Percentiles rank a stretch among this genome's conserved stretches.
Evolutionary conservation across 2,888 invertebrate species (phyloP).

Genomic region (Nomada goodeniana): DNA sequence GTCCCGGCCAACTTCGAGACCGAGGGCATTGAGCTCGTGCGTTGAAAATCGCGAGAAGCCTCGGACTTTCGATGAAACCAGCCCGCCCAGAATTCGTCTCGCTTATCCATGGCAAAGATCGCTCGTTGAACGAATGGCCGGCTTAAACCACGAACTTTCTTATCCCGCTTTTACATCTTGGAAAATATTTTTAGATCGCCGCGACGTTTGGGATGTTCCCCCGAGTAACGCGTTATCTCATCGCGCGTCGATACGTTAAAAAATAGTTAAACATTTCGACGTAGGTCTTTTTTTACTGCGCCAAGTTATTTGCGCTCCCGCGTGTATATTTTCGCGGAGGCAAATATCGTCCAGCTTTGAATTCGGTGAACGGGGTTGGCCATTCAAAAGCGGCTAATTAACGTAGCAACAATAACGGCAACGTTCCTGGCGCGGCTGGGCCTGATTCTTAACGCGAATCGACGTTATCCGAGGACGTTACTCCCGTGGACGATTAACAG

Average conservation of each 20-base stretch:
- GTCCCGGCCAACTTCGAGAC: slow-evolving; percentile 36
- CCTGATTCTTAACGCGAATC: slow-evolving; percentile 33
- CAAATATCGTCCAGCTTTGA: slow-evolving; percentile 13
- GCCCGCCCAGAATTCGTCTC: slow-evolving; percentile 40
- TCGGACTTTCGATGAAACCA: slow-evolving; percentile 27
- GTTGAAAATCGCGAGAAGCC: slow-evolving; percentile 55
- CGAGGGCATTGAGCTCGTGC: slow-evolving; percentile 47
- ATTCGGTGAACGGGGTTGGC: neutral
- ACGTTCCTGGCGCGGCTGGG: slow-evolving; percentile 14
- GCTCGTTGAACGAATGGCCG: slow-evolving; percentile 31
- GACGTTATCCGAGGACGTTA: slow-evolving; percentile 42
- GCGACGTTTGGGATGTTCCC: neutral
- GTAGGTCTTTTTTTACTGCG: no score
- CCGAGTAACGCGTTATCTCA: neutral
- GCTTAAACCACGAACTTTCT: slow-evolving; percentile 8
- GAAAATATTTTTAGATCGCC: neutral
- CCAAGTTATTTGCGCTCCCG: neutral
- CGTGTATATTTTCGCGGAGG: slow-evolving; percentile 1
- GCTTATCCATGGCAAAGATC: slow-evolving; percentile 22
- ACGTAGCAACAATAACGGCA: slow-evolving; percentile 15
- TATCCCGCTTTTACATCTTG: neutral
- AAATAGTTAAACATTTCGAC: no score
- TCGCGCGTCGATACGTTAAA: neutral
- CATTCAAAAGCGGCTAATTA: slow-evolving; percentile 51
- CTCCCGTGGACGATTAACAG: slow-evolving; percentile 48